Evolutionary conservation across 2,113 vertebrate genomes (phyloP).

Genomic region (Ellobius talpinus): DNA sequence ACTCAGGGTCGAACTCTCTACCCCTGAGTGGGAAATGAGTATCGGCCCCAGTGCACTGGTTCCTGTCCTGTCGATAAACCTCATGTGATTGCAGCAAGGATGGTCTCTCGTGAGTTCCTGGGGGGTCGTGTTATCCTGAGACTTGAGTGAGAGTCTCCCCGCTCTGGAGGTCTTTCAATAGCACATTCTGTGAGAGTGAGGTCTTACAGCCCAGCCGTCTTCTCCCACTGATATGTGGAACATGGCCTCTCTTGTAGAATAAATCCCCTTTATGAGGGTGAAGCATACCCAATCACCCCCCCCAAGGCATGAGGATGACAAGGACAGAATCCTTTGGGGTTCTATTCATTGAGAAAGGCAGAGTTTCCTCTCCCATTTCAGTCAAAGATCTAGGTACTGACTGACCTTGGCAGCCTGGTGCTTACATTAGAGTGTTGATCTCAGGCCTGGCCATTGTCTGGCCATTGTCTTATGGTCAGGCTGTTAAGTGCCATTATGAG

Average conservation of each 20-base stretch:
- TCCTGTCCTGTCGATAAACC: no score
- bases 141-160: no score
- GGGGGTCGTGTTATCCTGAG: no score
- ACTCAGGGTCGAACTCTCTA: no score
- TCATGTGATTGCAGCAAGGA: no score
- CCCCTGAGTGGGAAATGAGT: no score
- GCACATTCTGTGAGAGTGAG: not conserved
- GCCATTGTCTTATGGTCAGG: not conserved
- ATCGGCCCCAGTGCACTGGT: no score
- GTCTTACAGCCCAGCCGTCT: not conserved
- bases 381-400: not conserved
- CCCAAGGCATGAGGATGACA: not conserved
- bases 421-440: not conserved
- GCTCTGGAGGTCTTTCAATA: no score
- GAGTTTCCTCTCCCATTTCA: not conserved
- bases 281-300: not conserved
- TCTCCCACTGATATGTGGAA: not conserved
- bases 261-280: not conserved
- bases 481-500: constrained; percentile 11
- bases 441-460: not conserved
- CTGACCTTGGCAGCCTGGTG: not conserved
- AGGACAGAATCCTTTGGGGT: not conserved
- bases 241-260: not conserved
- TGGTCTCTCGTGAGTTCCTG: no score
- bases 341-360: not conserved